phyloP scores from a whole-genome alignment of 2,113 vertebrate species.

The Ranitomeya imitator region DNA sequence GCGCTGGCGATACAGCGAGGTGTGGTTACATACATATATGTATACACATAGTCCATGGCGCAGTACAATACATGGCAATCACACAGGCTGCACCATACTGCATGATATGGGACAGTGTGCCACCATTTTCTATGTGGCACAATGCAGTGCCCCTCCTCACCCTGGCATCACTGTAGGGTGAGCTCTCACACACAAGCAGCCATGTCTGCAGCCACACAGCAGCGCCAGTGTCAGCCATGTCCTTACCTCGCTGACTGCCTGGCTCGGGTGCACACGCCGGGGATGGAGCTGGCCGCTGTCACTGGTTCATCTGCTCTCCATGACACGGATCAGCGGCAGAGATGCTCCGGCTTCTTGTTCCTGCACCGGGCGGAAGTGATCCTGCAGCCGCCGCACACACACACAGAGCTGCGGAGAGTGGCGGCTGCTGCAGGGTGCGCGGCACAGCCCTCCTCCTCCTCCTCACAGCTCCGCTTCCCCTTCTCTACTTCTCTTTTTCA shows the following conservation, averaged over 20 bases:
- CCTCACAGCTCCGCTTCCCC: background rate
- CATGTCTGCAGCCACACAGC: background rate
- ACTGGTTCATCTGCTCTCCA: slow-evolving; percentile 62
- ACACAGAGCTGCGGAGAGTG: background rate
- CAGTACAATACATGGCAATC: no score
- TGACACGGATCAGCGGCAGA: slow-evolving; percentile 55
- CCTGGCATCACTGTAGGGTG: background rate
- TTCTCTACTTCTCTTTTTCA: slow-evolving; percentile 36
- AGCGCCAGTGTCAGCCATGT: background rate
- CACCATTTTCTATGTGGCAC: background rate
- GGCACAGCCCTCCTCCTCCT: background rate
- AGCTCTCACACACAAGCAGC: background rate
- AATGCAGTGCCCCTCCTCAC: background rate
- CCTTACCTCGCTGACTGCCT: slow-evolving; percentile 62
- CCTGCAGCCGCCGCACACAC: slow-evolving; percentile 58
- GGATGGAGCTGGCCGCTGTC: slow-evolving; percentile 44
- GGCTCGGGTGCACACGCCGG: slow-evolving; percentile 55
- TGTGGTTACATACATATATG: background rate
- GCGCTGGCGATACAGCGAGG: background rate
- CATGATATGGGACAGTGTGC: background rate
- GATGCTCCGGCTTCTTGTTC: slow-evolving; percentile 71
- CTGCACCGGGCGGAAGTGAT: slow-evolving; percentile 78
- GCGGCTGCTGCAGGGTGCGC: slow-evolving; percentile 44
- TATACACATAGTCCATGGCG: no score
- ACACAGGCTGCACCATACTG: no score